These are phyloP conservation scores for mouse (Mus musculus) DNA, from an alignment of 2,113 vertebrate genomes.

Conservation along the genomic window DNA sequence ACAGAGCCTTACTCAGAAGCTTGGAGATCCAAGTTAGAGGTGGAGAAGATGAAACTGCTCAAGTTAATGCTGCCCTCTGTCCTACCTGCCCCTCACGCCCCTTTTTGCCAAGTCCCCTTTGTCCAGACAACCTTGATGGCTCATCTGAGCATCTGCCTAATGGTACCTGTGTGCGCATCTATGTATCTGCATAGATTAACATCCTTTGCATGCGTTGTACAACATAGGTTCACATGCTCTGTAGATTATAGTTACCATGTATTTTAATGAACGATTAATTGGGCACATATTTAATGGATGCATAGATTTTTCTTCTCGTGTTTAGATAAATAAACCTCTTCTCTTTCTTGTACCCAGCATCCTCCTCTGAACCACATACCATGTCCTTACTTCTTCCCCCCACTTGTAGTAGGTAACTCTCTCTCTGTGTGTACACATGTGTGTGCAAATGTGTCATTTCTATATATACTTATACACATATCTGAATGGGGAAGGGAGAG, in stretches of 20 bases:
- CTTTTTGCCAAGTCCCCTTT: neutral
- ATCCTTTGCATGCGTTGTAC: neutral
- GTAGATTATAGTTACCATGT: neutral
- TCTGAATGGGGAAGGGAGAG: neutral
- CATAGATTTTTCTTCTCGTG: neutral
- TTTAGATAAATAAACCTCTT: neutral
- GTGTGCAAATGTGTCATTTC: neutral
- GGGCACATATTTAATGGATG: neutral
- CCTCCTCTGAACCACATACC: neutral
- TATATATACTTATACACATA: neutral
- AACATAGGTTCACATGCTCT: neutral
- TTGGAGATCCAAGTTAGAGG: neutral
- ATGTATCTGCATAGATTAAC: neutral
- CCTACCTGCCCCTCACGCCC: accelerated
- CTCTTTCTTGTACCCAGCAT: neutral
- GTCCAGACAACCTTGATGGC: neutral
- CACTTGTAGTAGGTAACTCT: neutral
- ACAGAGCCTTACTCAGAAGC: neutral
- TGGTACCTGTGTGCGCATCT: neutral
- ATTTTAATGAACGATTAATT: neutral
- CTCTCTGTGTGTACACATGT: neutral
- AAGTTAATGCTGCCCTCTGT: neutral
- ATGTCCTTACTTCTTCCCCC: neutral
- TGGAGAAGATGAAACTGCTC: neutral
- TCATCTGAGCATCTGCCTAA: neutral